Conservation (phyloP, 2,888 invertebrate species). For the Tinea semifulvella region DNA sequence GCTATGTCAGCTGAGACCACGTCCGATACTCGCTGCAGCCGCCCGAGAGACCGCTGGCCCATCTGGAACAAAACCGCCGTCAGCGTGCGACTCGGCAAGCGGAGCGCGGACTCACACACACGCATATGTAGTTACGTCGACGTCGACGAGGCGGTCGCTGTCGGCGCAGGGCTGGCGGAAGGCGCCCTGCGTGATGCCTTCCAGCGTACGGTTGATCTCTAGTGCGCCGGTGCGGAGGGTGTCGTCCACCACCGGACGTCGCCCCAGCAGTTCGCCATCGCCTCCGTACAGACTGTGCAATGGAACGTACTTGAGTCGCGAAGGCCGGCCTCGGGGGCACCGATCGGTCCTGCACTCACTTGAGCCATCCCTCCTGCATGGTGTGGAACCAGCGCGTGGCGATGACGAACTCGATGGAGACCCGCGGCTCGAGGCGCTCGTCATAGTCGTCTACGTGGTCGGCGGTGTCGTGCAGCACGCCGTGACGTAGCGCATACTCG, state of each 20-base stretch:
- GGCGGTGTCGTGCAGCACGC: conserved; percentile 26
- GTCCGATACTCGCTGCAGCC: conserved; percentile 28
- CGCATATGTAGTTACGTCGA: conserved; percentile 32
- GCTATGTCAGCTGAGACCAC: conserved; percentile 30
- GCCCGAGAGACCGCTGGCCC: conserved; percentile 28
- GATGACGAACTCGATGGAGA: conserved; percentile 67
- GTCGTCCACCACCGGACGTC: conserved; percentile 25
- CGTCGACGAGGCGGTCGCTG: conserved; percentile 29
- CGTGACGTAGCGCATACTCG: conserved; percentile 47
- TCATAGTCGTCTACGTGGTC: conserved; percentile 68
- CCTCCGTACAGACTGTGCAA: conserved; percentile 26
- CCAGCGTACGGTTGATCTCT: conserved; percentile 25
- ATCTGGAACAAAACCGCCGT: conserved; percentile 21
- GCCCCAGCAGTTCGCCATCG: conserved; percentile 16
- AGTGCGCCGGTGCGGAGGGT: conserved; percentile 26
- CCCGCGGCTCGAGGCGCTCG: conserved; percentile 58
- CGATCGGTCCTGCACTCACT: conserved; percentile 27
- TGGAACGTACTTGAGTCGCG: not conserved
- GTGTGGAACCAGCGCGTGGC: conserved; percentile 64
- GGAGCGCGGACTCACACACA: not conserved
- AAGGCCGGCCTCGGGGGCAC: not conserved
- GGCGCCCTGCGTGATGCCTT: conserved; percentile 29
- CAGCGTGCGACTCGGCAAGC: not conserved
- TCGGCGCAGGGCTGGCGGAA: conserved; percentile 29
- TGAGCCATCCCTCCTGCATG: conserved; percentile 28